Conservation (phyloP, 1,140 invertebrate species). For the Samia ricini region DNA sequence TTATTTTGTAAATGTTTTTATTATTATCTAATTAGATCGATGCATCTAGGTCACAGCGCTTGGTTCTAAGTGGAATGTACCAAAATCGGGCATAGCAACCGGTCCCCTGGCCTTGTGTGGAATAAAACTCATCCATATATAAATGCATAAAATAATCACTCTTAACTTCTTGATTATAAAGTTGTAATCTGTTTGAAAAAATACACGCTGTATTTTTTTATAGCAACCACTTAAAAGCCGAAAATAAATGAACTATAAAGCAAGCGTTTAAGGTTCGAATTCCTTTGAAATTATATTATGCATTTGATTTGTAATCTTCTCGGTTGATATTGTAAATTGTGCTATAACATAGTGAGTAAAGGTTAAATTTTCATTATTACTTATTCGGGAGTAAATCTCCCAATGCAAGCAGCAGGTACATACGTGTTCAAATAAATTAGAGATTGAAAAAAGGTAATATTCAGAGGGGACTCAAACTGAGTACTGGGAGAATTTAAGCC, state of each 20-base stretch:
- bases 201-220: background rate
- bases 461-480: background rate
- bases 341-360: background rate
- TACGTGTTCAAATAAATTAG: background rate
- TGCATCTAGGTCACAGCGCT: background rate
- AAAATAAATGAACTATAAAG: background rate
- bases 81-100: constrained; percentile 20
- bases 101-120: constrained; percentile 15
- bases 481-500: background rate
- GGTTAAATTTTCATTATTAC: background rate
- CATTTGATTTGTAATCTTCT: background rate
- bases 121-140: background rate
- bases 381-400: background rate
- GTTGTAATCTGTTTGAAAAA: background rate
- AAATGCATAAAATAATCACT: background rate
- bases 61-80: constrained; percentile 10
- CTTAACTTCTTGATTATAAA: background rate
- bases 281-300: background rate
- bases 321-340: background rate
- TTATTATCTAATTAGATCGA: constrained; percentile 1
- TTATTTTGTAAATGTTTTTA: background rate
- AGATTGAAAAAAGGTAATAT: background rate
- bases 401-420: background rate
- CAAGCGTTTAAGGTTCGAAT: background rate
- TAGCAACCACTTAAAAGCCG: background rate